phyloP scores from a whole-genome alignment of 2,113 vertebrate species.

The Perca schrenkii region DNA sequence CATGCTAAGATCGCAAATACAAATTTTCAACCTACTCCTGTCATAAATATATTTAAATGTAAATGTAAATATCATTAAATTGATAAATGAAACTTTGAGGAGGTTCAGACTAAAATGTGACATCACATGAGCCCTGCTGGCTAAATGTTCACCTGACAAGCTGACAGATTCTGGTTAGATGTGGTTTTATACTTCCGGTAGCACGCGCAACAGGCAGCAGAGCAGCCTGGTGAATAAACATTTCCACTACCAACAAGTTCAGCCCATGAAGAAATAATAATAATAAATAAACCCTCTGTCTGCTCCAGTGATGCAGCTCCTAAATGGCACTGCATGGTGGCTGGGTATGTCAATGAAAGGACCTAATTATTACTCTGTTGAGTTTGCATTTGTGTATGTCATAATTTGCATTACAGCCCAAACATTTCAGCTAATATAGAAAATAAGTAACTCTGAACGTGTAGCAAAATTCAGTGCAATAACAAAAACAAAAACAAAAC shows the following conservation, averaged over 20 bases:
- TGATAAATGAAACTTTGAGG: not conserved
- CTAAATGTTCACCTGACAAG: not conserved
- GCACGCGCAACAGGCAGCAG: not conserved
- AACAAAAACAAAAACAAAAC: conserved; percentile 5
- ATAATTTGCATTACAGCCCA: not conserved
- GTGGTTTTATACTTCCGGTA: conserved; percentile 20
- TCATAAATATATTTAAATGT: too few species aligned
- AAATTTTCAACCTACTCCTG: not conserved
- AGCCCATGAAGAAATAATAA: conserved; percentile 5
- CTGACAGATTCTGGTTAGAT: conserved; percentile 24
- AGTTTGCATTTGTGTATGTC: not conserved
- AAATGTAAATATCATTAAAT: not conserved
- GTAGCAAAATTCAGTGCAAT: not conserved
- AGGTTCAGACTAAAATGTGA: not conserved
- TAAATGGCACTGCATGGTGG: not conserved
- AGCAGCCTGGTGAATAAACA: conserved; percentile 11
- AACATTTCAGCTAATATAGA: not conserved
- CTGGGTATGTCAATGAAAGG: not conserved
- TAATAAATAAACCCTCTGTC: not conserved
- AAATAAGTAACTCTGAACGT: not conserved
- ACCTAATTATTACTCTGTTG: not conserved
- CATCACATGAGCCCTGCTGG: not conserved
- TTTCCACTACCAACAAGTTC: conserved; percentile 12
- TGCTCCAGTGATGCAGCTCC: not conserved
- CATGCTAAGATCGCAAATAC: not conserved